A percentile compares a stretch with the other conserved stretches of the same genome.
phyloP scores from a whole-genome alignment of 2,888 invertebrate species.

The Cryptus viduatorius region DNA sequence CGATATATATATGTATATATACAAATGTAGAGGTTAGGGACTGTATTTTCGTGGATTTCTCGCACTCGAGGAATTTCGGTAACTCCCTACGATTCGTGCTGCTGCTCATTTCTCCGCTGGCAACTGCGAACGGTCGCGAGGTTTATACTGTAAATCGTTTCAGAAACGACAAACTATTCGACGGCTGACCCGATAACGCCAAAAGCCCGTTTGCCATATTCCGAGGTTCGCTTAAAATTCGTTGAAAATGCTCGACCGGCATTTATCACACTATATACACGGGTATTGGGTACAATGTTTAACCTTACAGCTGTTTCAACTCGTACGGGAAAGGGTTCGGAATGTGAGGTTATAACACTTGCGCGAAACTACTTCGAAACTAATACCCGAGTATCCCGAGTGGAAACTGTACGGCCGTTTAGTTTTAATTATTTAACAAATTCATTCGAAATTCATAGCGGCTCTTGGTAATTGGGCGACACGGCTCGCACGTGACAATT shows the following conservation, averaged over 20 bases:
- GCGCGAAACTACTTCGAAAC: background rate
- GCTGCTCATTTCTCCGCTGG: background rate
- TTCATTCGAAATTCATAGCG: background rate
- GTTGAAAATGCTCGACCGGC: background rate
- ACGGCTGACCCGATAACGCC: background rate
- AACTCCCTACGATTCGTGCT: background rate
- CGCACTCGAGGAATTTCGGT: background rate
- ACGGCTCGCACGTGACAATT: background rate
- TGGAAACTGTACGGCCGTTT: background rate
- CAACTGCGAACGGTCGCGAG: background rate
- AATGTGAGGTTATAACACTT: background rate
- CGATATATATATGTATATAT: too few relatives aligned
- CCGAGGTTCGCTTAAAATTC: background rate
- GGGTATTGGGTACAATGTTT: background rate
- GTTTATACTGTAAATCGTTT: background rate
- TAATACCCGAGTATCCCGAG: background rate
- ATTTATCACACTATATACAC: background rate
- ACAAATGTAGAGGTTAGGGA: background rate
- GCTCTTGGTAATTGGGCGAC: background rate
- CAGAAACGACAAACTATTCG: background rate
- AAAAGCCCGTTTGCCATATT: background rate
- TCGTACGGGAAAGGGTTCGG: background rate
- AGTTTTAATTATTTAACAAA: conserved; percentile 4
- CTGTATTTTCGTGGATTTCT: background rate
- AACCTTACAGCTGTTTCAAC: background rate